Base-by-base conservation (phyloP, 2,113 vertebrate genomes). In the Orthonyx spaldingii region DNA sequence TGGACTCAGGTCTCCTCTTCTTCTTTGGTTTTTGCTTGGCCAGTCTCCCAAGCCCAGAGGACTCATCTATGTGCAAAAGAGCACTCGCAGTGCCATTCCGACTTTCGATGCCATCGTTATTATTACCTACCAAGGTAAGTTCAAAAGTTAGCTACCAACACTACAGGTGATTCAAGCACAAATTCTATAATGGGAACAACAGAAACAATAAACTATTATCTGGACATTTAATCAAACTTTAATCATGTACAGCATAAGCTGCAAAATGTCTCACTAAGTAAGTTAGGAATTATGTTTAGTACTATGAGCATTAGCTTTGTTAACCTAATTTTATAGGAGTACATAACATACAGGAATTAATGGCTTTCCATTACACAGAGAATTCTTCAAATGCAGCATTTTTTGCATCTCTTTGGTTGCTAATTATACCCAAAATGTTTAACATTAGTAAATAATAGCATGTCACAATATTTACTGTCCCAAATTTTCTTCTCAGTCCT, bases 41-140 rank as follows among this genome's bases (percentile, higher is more conserved):
- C 95, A 99, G 98, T 94, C 99, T 99, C 84, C 98, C 98, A 12
- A 98, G 98, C 21, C 98, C 98, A 72, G 98, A 98, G 39, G 99
- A 99, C 94, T 99, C 99, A 91, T 99, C 99, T 85, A 99, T 99
- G 98, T 99, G 99, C 97, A 99, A 98, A 95, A 99, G 98, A 35
- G 99, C 99, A 94, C 99, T 99, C 81, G 99, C 99, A 69, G 99
- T 99, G 90, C 99, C 99, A 76, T 99, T 99, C 84, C 99, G 98
- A 97, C 99, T 99, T 95, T 99, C 99, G 85, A 99, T 98, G 94
- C 99, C 98, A 95, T 99, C 99, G 1, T 98, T 98, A 59, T 98
- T 99, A 41, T 98, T 98, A 97, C 98, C 99, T 99, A 96, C 89
- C 72, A 86, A 95, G 70, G 68, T 0, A 97, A 44, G 94, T 95